Base-by-base conservation (phyloP, 2,113 vertebrate genomes). In the Xerus inauris region DNA sequence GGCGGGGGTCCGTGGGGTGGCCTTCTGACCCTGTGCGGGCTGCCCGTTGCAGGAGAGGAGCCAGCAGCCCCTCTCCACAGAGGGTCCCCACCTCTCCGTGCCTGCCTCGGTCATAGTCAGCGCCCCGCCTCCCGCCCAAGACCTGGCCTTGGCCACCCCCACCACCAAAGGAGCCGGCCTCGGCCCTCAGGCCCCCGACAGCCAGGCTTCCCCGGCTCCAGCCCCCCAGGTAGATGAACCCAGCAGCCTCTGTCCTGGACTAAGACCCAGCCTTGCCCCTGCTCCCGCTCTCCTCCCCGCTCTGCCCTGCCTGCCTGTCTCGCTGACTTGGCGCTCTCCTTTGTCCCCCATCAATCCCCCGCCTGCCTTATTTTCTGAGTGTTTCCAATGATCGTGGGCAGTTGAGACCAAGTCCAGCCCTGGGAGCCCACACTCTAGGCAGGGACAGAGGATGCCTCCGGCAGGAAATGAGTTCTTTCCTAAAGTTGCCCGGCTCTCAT, bases 21-120 rank as follows among this genome's bases (percentile, higher is more conserved):
- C 85, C 69, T 91, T 89, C 94, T 98, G 97, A 98, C 88, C 90
- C 54, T 35, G 22, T 93, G 79, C 4, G 96, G 97, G 94, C 90
- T 81, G 67, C 97, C 94, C 51, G 0, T 97, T 97, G 67, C 96
- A 98, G 98, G 98, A 98, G 96, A 98, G 98, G 97, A 98, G 97
- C 96, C 99, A 99, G 98, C 98, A 98, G 98, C 99, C 98, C 97
- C 98, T 99, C 94, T 97, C 98, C 97, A 96, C 98, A 97, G 97
- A 98, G 57, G 95, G 97, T 17, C 95, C 98, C 94, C 98, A 98
- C 95, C 97, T 98, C 91, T 97, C 98, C 54, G 94, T 98, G 97
- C 99, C 99, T 47, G 99, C 99, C 94, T 99, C 99, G 96, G 99
- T 99, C 98, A 99, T 99, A 99, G 99, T 99, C 99, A 99, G 99